Base-by-base conservation (phyloP, 2,797 vertebrate species). In the Falco columbarius region DNA sequence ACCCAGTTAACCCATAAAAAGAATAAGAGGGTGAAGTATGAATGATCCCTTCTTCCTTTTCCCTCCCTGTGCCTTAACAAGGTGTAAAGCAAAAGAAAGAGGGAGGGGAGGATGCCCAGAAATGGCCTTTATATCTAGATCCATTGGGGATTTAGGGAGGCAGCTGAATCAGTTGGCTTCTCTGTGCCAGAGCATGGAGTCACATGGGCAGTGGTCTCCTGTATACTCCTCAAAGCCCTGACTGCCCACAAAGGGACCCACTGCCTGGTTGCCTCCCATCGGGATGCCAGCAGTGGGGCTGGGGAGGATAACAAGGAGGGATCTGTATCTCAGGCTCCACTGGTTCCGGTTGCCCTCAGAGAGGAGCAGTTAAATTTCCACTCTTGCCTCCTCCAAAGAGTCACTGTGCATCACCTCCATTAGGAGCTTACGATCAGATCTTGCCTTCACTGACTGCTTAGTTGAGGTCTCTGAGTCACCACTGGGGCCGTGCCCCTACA, bases 401-500 rank as follows among this genome's bases (percentile, higher is more conserved):
- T 93, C 56, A 55, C 5, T 92, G 73, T 93, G 89, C 67, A 73
- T 84, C 77, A 92, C 58, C 63, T 95, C 44, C 67, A 67, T 87
- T 93, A 89, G 19, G 55, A 95, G 84, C 30, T 85, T 89, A 93
- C 1, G 2, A 52, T n/a, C 36, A 92, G 52, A 47, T 62, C 86
- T 86, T 89, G 81, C 80, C 92, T 81, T 94, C 40, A 32, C 66
- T 89, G 72, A 34, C 44, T 4, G 51, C 61, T 90, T 72, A 49
- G 36, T 58, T 93, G 63, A 73, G n/a, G 67, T 73, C 59, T 89
- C 76, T 96, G 93, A 95, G 66, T 96, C 93, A 96, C 63, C 70
- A 38, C 2, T 9, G 12, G 42, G 76, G 68, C 66, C 63, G 24
- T 51, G 81, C 70, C 62, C 40, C 44, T 82, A 24, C 73, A 75